Conservation (phyloP, 2,113 vertebrate genomes). For the Laticauda laticaudata region DNA sequence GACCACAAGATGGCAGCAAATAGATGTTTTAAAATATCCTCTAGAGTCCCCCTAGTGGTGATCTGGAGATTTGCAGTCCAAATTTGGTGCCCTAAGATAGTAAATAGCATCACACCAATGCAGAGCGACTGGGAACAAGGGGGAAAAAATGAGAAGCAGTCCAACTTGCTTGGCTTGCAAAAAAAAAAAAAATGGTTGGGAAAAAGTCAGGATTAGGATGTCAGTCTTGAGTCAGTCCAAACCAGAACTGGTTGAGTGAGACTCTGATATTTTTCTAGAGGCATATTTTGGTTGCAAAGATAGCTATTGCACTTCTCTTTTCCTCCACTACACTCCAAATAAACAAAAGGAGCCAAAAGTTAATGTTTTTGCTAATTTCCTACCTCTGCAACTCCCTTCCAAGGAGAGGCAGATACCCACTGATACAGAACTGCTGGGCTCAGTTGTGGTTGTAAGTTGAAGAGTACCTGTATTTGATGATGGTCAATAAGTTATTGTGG, state of each 20-base stretch:
- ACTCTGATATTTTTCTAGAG: slow-evolving; percentile 13
- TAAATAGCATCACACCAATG: background rate
- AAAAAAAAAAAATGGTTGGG: background rate
- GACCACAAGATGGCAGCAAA: background rate
- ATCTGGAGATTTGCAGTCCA: background rate
- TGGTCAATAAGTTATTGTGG: background rate
- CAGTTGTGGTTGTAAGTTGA: background rate
- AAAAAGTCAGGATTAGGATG: slow-evolving; percentile 10
- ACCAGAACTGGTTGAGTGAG: background rate
- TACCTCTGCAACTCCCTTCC: slow-evolving; percentile 45
- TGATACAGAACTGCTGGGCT: background rate
- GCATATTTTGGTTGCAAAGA: slow-evolving; percentile 23
- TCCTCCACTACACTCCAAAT: background rate
- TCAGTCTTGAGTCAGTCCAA: background rate
- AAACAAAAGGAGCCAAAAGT: slow-evolving; percentile 42
- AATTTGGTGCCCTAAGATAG: background rate
- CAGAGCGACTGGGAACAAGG: too few species aligned
- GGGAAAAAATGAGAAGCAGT: background rate
- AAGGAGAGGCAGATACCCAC: slow-evolving; percentile 46
- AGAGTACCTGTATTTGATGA: background rate
- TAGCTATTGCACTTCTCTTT: background rate
- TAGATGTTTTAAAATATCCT: background rate
- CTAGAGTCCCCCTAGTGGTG: background rate
- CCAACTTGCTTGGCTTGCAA: slow-evolving; percentile 1
- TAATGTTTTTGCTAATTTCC: slow-evolving; percentile 64